A percentile compares a stretch with the other conserved stretches of the same genome.
Conservation (phyloP, 2,888 invertebrate genomes). For the Parnassius glacialis region DNA sequence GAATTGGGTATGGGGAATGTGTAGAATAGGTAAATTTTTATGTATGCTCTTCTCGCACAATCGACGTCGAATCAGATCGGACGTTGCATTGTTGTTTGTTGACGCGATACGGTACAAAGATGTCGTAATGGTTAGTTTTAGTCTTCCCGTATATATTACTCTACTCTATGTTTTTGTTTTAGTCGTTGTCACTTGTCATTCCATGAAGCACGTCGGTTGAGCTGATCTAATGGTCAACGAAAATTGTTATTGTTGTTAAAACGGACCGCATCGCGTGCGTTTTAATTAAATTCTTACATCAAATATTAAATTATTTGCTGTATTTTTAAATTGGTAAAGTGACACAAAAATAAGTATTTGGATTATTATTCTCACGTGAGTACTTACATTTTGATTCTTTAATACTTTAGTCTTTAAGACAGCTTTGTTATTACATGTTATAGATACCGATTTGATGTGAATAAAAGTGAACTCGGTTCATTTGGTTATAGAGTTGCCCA, state of each 20-base stretch:
- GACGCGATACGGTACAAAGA: background rate
- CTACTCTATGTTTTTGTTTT: too few relatives aligned
- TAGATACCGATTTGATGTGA: too few relatives aligned
- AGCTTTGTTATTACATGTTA: background rate
- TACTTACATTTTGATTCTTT: background rate
- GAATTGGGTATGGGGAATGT: background rate
- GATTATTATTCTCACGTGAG: constrained; percentile 7
- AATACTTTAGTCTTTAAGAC: constrained; percentile 8
- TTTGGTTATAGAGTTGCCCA: too few relatives aligned
- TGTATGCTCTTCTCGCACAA: constrained; percentile 7
- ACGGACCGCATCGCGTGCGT: constrained; percentile 6
- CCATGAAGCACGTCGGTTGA: constrained; percentile 27
- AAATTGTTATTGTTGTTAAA: constrained; percentile 12
- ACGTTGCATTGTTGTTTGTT: too few relatives aligned
- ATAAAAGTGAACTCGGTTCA: too few relatives aligned
- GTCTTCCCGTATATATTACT: too few relatives aligned
- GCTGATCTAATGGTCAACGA: constrained; percentile 16
- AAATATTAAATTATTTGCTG: constrained; percentile 1
- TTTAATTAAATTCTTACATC: background rate
- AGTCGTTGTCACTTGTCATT: constrained; percentile 33
- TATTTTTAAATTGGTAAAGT: background rate
- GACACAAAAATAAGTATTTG: background rate
- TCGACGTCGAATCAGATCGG: too few relatives aligned
- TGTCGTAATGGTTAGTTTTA: constrained; percentile 18
- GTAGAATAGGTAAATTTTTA: background rate